Percentiles rank a stretch among this genome's conserved stretches.
These are phyloP conservation scores for Drosophila gaucha DNA, from an alignment of 2,888 invertebrate species.

Conservation along the genomic window DNA sequence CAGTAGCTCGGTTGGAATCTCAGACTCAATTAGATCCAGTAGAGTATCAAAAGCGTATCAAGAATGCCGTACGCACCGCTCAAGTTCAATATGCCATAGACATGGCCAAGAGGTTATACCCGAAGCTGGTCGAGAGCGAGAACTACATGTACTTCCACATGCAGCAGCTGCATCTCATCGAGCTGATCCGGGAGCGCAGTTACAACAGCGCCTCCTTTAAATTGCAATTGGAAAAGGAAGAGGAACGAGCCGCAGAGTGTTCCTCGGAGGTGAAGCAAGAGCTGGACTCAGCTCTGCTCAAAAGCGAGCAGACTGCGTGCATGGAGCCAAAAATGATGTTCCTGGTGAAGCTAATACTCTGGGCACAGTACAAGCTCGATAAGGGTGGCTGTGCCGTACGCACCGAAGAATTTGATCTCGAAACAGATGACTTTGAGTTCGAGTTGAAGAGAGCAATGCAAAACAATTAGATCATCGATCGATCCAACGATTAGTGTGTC, in stretches of 20 bases:
- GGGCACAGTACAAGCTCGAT: slow-evolving; percentile 64
- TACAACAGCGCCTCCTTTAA: not conserved
- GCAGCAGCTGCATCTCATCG: slow-evolving; percentile 63
- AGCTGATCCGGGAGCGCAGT: slow-evolving; percentile 50
- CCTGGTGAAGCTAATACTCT: slow-evolving; percentile 64
- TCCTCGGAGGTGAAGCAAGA: slow-evolving; percentile 29
- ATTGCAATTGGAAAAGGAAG: not conserved
- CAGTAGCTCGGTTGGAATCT: slow-evolving; percentile 37
- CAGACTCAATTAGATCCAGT: slow-evolving; percentile 15
- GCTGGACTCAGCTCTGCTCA: slow-evolving; percentile 25
- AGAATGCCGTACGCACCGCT: slow-evolving; percentile 48
- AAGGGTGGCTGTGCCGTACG: slow-evolving; percentile 27
- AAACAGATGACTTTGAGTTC: slow-evolving; percentile 55
- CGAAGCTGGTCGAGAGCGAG: slow-evolving; percentile 54
- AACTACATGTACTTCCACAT: slow-evolving; percentile 72
- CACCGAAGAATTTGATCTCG: slow-evolving; percentile 40
- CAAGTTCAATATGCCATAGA: slow-evolving; percentile 63
- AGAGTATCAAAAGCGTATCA: slow-evolving; percentile 36
- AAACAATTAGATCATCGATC: slow-evolving; percentile 28
- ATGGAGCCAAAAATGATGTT: slow-evolving; percentile 64
- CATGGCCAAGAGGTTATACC: slow-evolving; percentile 57
- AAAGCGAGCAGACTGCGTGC: slow-evolving; percentile 14
- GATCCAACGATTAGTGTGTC: slow-evolving; percentile 10
- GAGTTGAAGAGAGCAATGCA: slow-evolving; percentile 51
- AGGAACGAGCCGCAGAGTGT: slow-evolving; percentile 4